Base-by-base conservation (phyloP, 2,797 vertebrate species). In the Micromesistius poutassou region DNA sequence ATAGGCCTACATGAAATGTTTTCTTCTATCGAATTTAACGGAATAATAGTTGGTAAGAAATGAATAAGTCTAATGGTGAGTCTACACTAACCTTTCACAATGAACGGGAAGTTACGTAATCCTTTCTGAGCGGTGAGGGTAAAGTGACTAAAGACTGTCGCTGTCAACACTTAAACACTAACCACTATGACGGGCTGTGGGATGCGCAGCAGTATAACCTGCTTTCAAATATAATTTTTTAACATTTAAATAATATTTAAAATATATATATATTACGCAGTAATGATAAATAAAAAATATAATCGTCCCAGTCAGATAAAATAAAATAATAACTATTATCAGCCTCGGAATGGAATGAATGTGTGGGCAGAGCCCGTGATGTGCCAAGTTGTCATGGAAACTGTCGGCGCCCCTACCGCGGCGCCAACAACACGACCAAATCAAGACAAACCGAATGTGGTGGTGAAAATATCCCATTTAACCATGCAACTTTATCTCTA, bases 381-480 rank as follows among this genome's bases (percentile, higher is more conserved):
- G 38, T 42, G 40, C 46, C 46, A 22, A 22, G 71, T 73, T 71
- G 68, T 71, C 38, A 71, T 22, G 28, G 46, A 25, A 8, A 38
- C 14, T 30, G 75, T 40, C 0, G 40, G 30, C 22, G 19, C 50
- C 10, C 10, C 46, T 55, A 62, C 68, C 70, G n/a, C n/a, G n/a
- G n/a, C n/a, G 55, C 28, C 72, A 78, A 74, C 70, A 28, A 78
- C 22, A 55, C 19, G 46, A 55, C 16, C 28, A 70, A 30, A 70
- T 66, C n/a, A 30, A 70, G 25, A 7, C n/a, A 14, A 70, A 70
- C 10, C 28, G 12, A 70, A 70, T 28, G n/a, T 25, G 62, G 62
- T 8, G 4, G n/a, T 66, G 25, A 42, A 42, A 42, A 42, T 42
- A 12, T 50, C 19, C 16, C 2, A 22, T 55, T 55, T 50, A 5